Evolutionary conservation across 2,113 vertebrate genomes (phyloP).

Genomic region (Chamaea fasciata): DNA sequence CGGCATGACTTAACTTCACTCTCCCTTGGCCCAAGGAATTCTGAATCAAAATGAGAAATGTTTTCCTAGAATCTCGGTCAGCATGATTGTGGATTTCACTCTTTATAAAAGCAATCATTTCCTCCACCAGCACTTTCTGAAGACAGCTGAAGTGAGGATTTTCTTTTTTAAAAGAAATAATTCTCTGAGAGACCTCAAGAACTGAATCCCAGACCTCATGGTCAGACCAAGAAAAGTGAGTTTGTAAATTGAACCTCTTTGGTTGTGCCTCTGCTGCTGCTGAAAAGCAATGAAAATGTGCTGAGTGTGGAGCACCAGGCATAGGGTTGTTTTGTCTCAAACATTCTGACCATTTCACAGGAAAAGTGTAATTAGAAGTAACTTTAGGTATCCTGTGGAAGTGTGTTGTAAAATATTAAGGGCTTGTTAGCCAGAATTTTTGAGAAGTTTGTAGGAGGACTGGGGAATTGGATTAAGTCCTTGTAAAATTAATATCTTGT

Average conservation of each 20-base stretch:
- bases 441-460: background rate
- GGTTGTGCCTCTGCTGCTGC: background rate
- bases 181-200: background rate
- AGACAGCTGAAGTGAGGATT: background rate
- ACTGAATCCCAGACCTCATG: background rate
- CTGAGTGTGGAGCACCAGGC: background rate
- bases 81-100: background rate
- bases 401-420: background rate
- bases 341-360: background rate
- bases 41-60: background rate
- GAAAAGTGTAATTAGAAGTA: background rate
- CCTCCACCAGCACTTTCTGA: background rate
- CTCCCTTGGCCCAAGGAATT: background rate
- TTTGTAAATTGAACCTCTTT: background rate
- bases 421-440: background rate
- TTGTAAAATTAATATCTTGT: background rate
- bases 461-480: background rate
- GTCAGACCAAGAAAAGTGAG: background rate
- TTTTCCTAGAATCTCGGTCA: background rate
- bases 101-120: background rate
- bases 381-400: background rate
- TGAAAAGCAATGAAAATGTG: background rate
- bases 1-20: background rate
- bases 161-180: background rate
- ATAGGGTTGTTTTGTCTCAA: background rate